Evolutionary conservation across 2,888 invertebrate genomes (phyloP).

Genomic region (Hemithea aestivaria): DNA sequence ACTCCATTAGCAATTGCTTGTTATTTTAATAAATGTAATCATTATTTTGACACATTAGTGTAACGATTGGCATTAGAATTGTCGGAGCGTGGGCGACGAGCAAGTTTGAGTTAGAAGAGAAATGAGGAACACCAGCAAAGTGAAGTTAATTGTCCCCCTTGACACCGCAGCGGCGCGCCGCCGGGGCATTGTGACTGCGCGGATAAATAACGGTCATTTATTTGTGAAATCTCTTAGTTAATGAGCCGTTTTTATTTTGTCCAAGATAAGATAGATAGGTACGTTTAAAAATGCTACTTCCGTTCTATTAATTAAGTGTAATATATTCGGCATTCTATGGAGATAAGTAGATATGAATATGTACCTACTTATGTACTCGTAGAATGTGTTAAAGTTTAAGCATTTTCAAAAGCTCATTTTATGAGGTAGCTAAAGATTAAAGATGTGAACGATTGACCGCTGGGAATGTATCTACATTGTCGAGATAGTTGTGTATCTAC

Average conservation of each 20-base stretch:
- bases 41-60: slow-evolving; percentile 12
- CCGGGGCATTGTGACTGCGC: neutral
- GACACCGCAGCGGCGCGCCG: neutral
- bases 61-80: slow-evolving; percentile 1
- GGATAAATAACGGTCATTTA: slow-evolving; percentile 3
- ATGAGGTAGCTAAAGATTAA: too few species aligned
- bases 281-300: too few species aligned
- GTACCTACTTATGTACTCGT: too few species aligned
- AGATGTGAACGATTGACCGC: too few species aligned
- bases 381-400: too few species aligned
- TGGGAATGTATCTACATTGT: too few species aligned
- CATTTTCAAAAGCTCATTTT: too few species aligned
- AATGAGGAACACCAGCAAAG: slow-evolving; percentile 1
- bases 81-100: slow-evolving; percentile 3
- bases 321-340: too few species aligned
- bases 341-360: too few species aligned
- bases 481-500: too few species aligned
- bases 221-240: slow-evolving; percentile 1
- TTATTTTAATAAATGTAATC: slow-evolving; percentile 10
- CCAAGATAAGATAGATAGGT: too few species aligned
- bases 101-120: slow-evolving; percentile 1
- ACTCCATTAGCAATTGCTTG: slow-evolving; percentile 1
- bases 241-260: neutral
- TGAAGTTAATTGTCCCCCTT: neutral
- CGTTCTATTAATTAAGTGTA: too few species aligned